These are phyloP conservation scores for Pithys albifrons DNA, from an alignment of 2,113 vertebrate genomes.

Conservation along the genomic window DNA sequence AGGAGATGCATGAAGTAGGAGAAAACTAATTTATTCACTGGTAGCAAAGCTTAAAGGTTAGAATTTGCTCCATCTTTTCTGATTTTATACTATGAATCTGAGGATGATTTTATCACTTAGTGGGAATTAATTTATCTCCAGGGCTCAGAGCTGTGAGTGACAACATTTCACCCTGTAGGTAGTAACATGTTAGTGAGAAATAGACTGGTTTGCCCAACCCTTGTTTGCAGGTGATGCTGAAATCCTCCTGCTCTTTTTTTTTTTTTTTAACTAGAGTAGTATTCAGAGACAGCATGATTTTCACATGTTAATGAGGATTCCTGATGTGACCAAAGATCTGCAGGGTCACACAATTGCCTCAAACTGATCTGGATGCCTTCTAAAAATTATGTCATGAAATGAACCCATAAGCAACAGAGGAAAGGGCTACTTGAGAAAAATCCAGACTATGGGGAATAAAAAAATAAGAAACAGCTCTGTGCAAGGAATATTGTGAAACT, in stretches of 20 bases:
- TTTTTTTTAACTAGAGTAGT: not conserved
- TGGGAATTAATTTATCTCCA: not conserved
- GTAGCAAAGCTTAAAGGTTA: not conserved
- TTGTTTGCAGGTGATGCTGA: not conserved
- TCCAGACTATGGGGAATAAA: not conserved
- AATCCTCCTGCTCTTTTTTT: not conserved
- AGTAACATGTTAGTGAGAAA: not conserved
- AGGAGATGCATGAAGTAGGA: not conserved
- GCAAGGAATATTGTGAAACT: slow-evolving; percentile 35
- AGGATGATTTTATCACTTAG: not conserved
- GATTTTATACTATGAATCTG: not conserved
- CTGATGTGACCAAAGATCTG: not conserved
- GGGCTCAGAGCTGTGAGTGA: not conserved
- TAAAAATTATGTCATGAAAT: not conserved
- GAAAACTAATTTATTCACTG: not conserved
- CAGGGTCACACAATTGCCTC: not conserved
- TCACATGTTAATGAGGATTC: not conserved
- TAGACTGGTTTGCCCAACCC: not conserved
- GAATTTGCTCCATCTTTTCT: not conserved
- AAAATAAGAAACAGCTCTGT: not conserved
- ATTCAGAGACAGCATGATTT: not conserved
- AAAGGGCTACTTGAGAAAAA: not conserved
- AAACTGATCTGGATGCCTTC: not conserved
- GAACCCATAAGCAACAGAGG: not conserved
- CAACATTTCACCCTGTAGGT: not conserved